Evolutionary conservation across 2,797 vertebrate species (phyloP).

Genomic region (Schizopygopsis malacanthus): DNA sequence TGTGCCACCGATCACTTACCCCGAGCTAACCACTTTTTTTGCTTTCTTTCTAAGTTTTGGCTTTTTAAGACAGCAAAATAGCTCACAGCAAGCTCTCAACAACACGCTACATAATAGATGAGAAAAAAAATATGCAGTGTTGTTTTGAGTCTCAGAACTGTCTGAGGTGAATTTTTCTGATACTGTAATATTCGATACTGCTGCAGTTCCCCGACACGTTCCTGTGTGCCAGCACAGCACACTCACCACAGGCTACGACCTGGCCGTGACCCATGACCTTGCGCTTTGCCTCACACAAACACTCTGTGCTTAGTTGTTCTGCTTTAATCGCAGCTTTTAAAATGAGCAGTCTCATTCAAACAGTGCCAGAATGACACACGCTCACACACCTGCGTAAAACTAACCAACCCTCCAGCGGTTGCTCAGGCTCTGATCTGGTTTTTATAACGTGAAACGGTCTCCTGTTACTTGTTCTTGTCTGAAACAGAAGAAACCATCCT

Average conservation of each 20-base stretch:
- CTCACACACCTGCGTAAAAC: constrained; percentile 39
- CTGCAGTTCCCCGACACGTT: constrained; percentile 52
- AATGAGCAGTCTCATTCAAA: constrained; percentile 36
- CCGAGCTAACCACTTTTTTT: not conserved
- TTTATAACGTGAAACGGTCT: constrained; percentile 64
- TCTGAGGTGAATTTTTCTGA: not conserved
- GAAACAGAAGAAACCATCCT: constrained; percentile 72
- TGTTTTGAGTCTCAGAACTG: not conserved
- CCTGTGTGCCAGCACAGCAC: constrained; percentile 57
- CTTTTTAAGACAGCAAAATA: not conserved
- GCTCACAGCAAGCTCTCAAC: not conserved
- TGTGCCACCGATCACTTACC: constrained; percentile 72
- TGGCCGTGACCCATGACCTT: constrained; percentile 71
- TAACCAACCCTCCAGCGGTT: constrained; percentile 22
- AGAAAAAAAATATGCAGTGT: constrained; percentile 4
- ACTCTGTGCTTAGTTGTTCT: constrained; percentile 36
- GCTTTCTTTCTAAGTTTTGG: not conserved
- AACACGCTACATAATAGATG: not conserved
- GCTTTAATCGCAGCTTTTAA: constrained; percentile 31
- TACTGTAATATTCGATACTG: not conserved
- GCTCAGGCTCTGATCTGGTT: constrained; percentile 55
- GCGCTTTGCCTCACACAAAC: constrained; percentile 63
- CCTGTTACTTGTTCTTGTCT: constrained; percentile 60
- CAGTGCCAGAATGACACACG: constrained; percentile 34
- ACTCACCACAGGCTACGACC: constrained; percentile 74